Evolutionary conservation across 1,140 invertebrate species (phyloP).

Genomic region (Tetragnatha versicolor): DNA sequence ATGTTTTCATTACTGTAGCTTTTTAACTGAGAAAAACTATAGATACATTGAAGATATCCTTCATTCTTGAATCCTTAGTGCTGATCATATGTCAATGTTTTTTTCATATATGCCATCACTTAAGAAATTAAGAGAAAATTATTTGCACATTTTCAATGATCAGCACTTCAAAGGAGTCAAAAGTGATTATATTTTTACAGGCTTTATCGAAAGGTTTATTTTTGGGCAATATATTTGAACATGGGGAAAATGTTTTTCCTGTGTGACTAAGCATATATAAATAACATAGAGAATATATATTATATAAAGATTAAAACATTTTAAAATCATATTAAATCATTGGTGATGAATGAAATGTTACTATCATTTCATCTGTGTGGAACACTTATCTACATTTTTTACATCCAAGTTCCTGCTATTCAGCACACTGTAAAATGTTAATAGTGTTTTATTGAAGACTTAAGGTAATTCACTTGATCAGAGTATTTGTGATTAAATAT

Average conservation of each 20-base stretch:
- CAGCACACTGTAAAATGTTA: constrained; percentile 32
- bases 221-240: constrained; percentile 52
- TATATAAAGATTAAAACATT: constrained; percentile 37
- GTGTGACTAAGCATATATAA: constrained; percentile 45
- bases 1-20: constrained; percentile 54
- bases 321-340: constrained; percentile 45
- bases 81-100: not conserved
- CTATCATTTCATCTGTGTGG: constrained; percentile 52
- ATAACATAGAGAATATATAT: constrained; percentile 36
- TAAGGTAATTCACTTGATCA: constrained; percentile 5
- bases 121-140: not conserved
- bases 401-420: constrained; percentile 44
- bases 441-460: constrained; percentile 28
- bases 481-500: not conserved
- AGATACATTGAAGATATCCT: not conserved
- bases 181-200: constrained; percentile 48
- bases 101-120: not conserved
- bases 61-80: not conserved
- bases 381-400: constrained; percentile 47
- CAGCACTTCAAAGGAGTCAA: constrained; percentile 36
- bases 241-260: constrained; percentile 22
- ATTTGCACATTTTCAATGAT: constrained; percentile 4
- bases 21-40: constrained; percentile 37
- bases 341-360: constrained; percentile 34
- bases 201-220: constrained; percentile 47